Evolutionary conservation across 2,797 vertebrate genomes (phyloP), one percentile per base, ranked within the genome.

Genomic region (Saxicola maurus): DNA sequence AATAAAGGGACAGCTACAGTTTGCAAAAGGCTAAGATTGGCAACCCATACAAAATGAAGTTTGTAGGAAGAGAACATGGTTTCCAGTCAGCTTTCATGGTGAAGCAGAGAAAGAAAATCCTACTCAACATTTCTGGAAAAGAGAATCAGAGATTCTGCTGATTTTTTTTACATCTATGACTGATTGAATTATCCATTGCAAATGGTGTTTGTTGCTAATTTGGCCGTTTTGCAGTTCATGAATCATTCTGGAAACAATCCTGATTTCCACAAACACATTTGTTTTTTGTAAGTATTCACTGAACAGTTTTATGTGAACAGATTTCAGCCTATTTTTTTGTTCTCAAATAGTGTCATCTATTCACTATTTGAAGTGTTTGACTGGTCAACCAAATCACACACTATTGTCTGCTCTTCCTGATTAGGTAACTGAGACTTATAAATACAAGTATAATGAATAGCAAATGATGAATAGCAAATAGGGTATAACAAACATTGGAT

Each of bases 181-280:
- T 89, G 86, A 80, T 89, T 72, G 85, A 94, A 80, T 93, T 94
- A 92, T 83, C 89, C 69, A 53, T 76, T 85, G 69, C 82, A 95
- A 92, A 93, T 24, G 64, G 23, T 30, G 42, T 91, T 95, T 92
- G 84, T 89, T 93, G 73, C 69, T 95, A 94, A 95, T 92, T 91
- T 94, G 90, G 79, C 76, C 20, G 7, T 87, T 92, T 90, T 94
- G 93, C 90, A 78, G 86, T 86, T 92, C 42, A 57, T 87, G 82
- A 95, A 90, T 95, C 91, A 90, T 91, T 89, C 90, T 95, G 94
- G 91, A 95, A 94, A 83, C 76, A 73, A 53, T 90, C 90, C 93
- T 91, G 89, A 93, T 87, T 93, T 93, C 73, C 78, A 69, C 82
- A 81, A 83, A 89, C 67, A 87, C 66, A 83, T 83, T 94, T 94